phyloP scores from a whole-genome alignment of 35 echinoderm and acorn worm species.

The Amphiura filiformis region DNA sequence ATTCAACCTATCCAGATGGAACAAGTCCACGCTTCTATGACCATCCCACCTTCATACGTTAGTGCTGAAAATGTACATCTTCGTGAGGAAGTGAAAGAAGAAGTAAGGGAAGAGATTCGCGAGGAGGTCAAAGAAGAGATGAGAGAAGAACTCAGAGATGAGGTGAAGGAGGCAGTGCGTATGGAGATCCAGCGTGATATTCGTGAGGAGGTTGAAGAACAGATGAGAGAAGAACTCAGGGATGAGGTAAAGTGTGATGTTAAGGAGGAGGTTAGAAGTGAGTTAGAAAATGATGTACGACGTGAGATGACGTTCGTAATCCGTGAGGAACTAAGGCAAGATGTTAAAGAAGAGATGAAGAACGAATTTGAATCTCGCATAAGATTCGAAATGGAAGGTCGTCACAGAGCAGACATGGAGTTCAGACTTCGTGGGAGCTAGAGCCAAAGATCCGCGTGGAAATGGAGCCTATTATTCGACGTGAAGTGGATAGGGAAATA shows the following conservation, averaged over 20 bases:
- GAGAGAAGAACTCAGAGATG: not conserved
- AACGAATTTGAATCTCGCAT: conserved; percentile 54
- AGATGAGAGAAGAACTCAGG: conserved; percentile 32
- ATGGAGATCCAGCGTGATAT: conserved; percentile 25
- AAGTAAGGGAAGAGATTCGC: conserved; percentile 29
- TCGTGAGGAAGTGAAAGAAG: not conserved
- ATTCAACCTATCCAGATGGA: not conserved
- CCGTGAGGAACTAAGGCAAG: conserved; percentile 35
- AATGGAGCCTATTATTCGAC: conserved; percentile 50
- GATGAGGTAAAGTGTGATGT: conserved; percentile 36
- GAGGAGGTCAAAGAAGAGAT: conserved; percentile 17
- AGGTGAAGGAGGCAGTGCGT: conserved; percentile 17
- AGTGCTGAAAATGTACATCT: not conserved
- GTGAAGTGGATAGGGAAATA: conserved; percentile 40
- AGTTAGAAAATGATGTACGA: not conserved
- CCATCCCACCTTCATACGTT: not conserved
- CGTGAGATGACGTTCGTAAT: conserved; percentile 34
- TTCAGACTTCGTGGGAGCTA: conserved; percentile 5
- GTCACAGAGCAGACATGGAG: conserved; percentile 37
- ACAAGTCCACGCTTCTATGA: not conserved
- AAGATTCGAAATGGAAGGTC: conserved; percentile 46
- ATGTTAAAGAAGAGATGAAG: conserved; percentile 39
- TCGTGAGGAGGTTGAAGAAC: conserved; percentile 23
- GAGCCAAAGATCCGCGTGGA: conserved; percentile 31
- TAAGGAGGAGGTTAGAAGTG: conserved; percentile 1